phyloP scores from a whole-genome alignment of 2,888 invertebrate genomes.

The Hypercompe scribonia region DNA sequence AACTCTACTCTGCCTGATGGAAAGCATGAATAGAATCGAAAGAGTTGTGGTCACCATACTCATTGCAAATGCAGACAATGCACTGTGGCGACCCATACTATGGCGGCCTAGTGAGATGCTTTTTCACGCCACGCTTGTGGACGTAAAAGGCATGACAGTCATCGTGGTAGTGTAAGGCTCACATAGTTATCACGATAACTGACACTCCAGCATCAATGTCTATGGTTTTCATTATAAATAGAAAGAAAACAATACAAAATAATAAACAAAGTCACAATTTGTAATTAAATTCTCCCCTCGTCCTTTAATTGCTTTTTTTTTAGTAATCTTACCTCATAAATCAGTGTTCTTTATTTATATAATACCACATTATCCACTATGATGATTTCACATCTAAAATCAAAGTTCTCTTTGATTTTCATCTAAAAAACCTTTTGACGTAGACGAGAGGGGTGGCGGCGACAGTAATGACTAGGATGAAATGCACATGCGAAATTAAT shows the following conservation, averaged over 20 bases:
- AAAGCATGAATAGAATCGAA: too few relatives aligned
- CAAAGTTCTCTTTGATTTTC: constrained; percentile 10
- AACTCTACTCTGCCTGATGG: too few relatives aligned
- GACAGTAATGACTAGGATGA: constrained; percentile 49
- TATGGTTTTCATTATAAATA: background rate
- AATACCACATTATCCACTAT: background rate
- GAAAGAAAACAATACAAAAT: background rate
- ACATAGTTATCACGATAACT: too few relatives aligned
- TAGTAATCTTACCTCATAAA: background rate
- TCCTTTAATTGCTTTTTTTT: background rate
- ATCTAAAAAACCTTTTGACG: constrained; percentile 55
- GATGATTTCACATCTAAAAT: constrained; percentile 15
- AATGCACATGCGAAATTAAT: constrained; percentile 32
- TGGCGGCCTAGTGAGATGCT: too few relatives aligned
- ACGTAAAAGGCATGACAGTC: too few relatives aligned
- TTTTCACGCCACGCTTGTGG: too few relatives aligned
- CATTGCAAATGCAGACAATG: too few relatives aligned
- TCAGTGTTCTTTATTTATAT: constrained; percentile 1
- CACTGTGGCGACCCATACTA: too few relatives aligned
- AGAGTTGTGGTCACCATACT: too few relatives aligned
- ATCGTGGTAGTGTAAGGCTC: too few relatives aligned
- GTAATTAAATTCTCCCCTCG: background rate
- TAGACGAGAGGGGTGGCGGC: constrained; percentile 55
- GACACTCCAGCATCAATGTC: too few relatives aligned
- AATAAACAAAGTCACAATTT: background rate